These are phyloP conservation scores for Drosophila gaucha DNA, from an alignment of 2,888 invertebrate genomes.

Conservation along the genomic window DNA sequence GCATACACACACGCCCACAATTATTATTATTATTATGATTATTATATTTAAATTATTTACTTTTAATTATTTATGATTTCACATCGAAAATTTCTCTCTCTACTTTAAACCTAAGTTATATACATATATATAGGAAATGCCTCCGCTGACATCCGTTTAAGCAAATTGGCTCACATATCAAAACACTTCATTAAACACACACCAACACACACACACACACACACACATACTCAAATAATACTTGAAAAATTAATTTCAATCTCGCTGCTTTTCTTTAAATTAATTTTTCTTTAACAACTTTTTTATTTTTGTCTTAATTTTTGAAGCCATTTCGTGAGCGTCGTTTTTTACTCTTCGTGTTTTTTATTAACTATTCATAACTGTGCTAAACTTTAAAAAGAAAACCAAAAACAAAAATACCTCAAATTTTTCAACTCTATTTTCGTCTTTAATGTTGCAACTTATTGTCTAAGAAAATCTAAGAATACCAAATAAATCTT, in stretches of 20 bases:
- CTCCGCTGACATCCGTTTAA: slow-evolving; percentile 71
- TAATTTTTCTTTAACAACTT: neutral
- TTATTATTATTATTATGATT: slow-evolving; percentile 14
- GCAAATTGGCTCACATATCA: slow-evolving; percentile 51
- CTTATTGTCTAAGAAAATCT: slow-evolving; percentile 82
- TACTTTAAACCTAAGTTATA: slow-evolving; percentile 50
- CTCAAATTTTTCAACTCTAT: slow-evolving; percentile 80
- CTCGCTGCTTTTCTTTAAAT: slow-evolving; percentile 6
- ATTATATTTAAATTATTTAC: slow-evolving; percentile 39
- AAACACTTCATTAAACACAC: neutral
- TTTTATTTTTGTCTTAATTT: slow-evolving; percentile 7
- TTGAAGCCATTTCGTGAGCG: slow-evolving; percentile 41
- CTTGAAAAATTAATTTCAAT: neutral
- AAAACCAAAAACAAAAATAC: slow-evolving; percentile 3
- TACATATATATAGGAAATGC: slow-evolving; percentile 67
- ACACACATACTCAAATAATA: neutral
- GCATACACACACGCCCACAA: slow-evolving; percentile 59
- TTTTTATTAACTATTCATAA: slow-evolving; percentile 38
- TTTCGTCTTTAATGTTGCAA: slow-evolving; percentile 85
- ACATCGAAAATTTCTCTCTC: slow-evolving; percentile 20
- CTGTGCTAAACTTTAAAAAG: slow-evolving; percentile 45
- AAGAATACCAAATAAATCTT: slow-evolving; percentile 41
- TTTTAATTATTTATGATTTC: slow-evolving; percentile 36
- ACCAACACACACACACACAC: slow-evolving; percentile 1
- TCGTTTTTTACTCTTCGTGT: slow-evolving; percentile 8